A percentile compares a stretch with the other conserved stretches of the same genome.
phyloP scores from a whole-genome alignment of 2,888 invertebrate genomes.

The Cantharis nigra region DNA sequence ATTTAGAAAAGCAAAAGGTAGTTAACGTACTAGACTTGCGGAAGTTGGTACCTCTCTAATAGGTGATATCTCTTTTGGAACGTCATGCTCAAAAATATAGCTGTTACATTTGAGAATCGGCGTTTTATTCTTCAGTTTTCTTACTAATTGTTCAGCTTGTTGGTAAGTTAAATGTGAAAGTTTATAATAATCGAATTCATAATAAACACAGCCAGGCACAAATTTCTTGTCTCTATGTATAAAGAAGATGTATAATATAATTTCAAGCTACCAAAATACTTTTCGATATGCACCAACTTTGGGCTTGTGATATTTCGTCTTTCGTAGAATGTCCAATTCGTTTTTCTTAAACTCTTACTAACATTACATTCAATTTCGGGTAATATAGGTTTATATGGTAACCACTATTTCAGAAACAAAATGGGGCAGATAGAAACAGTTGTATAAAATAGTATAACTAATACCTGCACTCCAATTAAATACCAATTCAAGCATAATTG shows the following conservation, averaged over 20 bases:
- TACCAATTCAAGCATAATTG: neutral
- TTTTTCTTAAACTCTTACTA: neutral
- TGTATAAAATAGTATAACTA: neutral
- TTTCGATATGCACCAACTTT: neutral
- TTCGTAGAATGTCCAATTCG: neutral
- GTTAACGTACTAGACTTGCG: neutral
- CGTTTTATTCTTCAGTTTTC: fast-evolving
- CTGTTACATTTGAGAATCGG: neutral
- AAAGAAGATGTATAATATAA: neutral
- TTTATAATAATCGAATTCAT: neutral
- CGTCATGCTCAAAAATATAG: neutral
- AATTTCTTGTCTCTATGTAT: neutral
- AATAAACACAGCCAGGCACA: neutral
- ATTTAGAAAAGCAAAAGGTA: too few species aligned
- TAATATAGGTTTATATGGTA: neutral
- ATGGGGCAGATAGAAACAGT: too few species aligned
- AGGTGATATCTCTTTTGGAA: neutral
- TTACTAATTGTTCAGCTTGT: neutral
- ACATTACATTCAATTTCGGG: neutral
- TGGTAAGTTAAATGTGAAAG: neutral
- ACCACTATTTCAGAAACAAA: neutral
- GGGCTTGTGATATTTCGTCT: neutral
- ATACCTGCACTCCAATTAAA: neutral
- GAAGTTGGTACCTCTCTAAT: neutral
- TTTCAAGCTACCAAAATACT: neutral